Evolutionary conservation across 35 echinoderm and acorn worm species (phyloP).

Genomic region (Lytechinus pictus): DNA sequence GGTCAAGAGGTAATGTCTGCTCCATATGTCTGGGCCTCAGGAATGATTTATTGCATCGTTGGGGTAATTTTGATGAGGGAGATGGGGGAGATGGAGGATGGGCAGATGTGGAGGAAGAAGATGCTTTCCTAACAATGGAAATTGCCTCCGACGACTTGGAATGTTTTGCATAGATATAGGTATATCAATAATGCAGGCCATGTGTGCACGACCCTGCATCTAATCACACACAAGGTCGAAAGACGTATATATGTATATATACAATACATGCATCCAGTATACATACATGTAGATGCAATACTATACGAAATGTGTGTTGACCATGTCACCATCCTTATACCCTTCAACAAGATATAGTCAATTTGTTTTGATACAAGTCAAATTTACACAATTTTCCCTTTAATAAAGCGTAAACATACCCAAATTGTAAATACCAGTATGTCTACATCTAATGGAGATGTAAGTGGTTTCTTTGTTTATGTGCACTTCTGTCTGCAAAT

Average conservation of each 20-base stretch:
- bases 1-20: slow-evolving; percentile 41
- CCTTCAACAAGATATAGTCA: background rate
- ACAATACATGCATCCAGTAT: background rate
- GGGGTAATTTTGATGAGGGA: slow-evolving; percentile 40
- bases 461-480: background rate
- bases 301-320: background rate
- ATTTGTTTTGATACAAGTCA: background rate
- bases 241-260: background rate
- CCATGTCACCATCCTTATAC: background rate
- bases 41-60: slow-evolving; percentile 44
- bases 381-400: background rate
- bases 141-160: slow-evolving; percentile 25
- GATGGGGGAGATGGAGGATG: slow-evolving; percentile 42
- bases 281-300: background rate
- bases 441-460: background rate
- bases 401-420: background rate
- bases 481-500: background rate
- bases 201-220: background rate
- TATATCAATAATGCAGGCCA: slow-evolving; percentile 22
- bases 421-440: slow-evolving; percentile 4
- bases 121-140: slow-evolving; percentile 45
- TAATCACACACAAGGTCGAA: background rate
- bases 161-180: slow-evolving; percentile 27
- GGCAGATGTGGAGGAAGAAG: slow-evolving; percentile 42
- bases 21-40: slow-evolving; percentile 40